A percentile compares a stretch with the other conserved stretches of the same genome.
These are phyloP conservation scores for Aphyosemion australe DNA, from an alignment of 2,113 vertebrate genomes.

Conservation along the genomic window DNA sequence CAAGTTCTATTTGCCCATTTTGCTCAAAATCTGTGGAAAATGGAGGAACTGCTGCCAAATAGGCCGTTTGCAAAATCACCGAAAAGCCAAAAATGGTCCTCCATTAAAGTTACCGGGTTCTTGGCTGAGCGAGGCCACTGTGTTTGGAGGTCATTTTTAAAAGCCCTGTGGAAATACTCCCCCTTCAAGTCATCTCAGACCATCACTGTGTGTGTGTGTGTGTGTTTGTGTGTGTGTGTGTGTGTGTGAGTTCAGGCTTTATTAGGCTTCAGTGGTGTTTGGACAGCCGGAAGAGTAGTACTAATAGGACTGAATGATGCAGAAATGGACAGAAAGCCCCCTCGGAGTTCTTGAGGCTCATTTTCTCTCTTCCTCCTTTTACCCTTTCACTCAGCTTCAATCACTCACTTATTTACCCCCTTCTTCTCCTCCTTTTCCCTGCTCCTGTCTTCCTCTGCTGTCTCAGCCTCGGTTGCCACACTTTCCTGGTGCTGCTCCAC, in stretches of 20 bases:
- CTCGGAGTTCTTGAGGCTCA: constrained; percentile 66
- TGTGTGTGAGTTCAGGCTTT: constrained; percentile 71
- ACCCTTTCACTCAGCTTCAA: constrained; percentile 59
- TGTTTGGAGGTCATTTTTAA: constrained; percentile 77
- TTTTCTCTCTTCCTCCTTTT: constrained; percentile 63
- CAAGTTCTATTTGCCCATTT: constrained; percentile 57
- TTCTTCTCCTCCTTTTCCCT: constrained; percentile 5
- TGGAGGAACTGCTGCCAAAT: constrained; percentile 64
- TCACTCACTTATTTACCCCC: constrained; percentile 48
- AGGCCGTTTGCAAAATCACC: constrained; percentile 71
- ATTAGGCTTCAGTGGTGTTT: constrained; percentile 77
- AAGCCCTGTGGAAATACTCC: constrained; percentile 73
- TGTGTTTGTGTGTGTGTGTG: constrained; percentile 32
- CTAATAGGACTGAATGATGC: constrained; percentile 77
- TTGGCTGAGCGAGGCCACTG: constrained; percentile 62
- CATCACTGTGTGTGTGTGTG: constrained; percentile 29
- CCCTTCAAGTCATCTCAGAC: constrained; percentile 49
- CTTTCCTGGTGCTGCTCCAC: constrained; percentile 50
- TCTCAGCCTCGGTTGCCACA: constrained; percentile 62
- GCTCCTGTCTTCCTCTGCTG: constrained; percentile 47
- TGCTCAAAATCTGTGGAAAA: constrained; percentile 71
- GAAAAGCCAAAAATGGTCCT: constrained; percentile 66
- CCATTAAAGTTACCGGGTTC: constrained; percentile 71
- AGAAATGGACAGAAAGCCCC: constrained; percentile 77
- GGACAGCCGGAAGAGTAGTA: constrained; percentile 73